Percentiles rank a stretch among this genome's conserved stretches.
Evolutionary conservation across 2,113 vertebrate species (phyloP).

Genomic region (Phaethornis superciliosus): DNA sequence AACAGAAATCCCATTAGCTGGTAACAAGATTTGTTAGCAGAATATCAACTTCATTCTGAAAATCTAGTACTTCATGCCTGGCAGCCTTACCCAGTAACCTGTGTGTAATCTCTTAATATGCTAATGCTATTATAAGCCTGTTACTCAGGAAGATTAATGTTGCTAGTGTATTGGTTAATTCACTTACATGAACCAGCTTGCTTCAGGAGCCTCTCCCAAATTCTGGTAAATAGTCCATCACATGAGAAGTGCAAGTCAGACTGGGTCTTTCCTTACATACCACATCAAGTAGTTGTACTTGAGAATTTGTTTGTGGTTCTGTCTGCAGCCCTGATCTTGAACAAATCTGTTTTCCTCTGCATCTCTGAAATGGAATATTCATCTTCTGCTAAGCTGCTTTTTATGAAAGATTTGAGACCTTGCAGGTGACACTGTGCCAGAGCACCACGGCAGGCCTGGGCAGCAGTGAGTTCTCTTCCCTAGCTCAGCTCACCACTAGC

Average conservation of each 20-base stretch:
- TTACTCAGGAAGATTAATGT: slow-evolving; percentile 43
- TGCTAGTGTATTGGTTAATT: slow-evolving; percentile 48
- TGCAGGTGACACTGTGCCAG: not conserved
- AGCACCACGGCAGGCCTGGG: not conserved
- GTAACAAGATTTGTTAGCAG: slow-evolving; percentile 61
- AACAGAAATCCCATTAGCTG: slow-evolving; percentile 61
- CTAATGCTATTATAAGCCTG: slow-evolving; percentile 38
- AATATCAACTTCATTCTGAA: slow-evolving; percentile 43
- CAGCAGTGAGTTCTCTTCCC: not conserved
- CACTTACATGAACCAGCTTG: slow-evolving; percentile 43
- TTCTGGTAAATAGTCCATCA: not conserved
- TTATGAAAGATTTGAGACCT: not conserved
- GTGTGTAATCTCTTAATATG: slow-evolving; percentile 62
- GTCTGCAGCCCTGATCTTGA: not conserved
- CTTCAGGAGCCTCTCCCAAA: slow-evolving; percentile 20
- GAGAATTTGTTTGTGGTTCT: slow-evolving; percentile 18
- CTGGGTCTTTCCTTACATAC: not conserved
- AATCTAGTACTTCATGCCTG: not conserved
- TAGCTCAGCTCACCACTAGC: not conserved
- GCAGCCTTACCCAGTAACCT: slow-evolving; percentile 7
- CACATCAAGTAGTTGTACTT: not conserved
- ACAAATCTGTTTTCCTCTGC: not conserved
- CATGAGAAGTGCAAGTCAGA: not conserved
- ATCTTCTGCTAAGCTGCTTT: not conserved
- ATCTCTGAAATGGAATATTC: not conserved